Percentiles rank a stretch among this genome's conserved stretches.
These are phyloP conservation scores for Drosophila nigrodunni DNA, from an alignment of 1,140 invertebrate species.

Conservation along the genomic window DNA sequence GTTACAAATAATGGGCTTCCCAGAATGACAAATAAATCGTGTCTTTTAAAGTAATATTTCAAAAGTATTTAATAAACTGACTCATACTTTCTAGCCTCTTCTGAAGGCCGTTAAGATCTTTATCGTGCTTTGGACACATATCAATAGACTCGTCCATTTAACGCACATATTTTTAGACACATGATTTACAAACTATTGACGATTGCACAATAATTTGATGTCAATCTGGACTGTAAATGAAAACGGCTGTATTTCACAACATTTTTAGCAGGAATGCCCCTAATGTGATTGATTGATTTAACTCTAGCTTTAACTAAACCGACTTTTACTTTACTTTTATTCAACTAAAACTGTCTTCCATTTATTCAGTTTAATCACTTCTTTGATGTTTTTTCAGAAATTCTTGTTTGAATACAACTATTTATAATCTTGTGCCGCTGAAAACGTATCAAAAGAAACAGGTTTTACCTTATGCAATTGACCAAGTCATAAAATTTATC, in stretches of 20 bases:
- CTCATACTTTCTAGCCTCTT: no score
- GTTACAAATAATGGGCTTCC: no score
- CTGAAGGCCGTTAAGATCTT: not conserved
- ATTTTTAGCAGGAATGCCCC: not conserved
- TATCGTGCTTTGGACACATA: not conserved
- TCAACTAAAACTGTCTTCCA: not conserved
- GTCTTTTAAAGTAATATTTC: no score
- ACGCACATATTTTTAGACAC: not conserved
- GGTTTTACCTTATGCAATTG: slow-evolving; percentile 8
- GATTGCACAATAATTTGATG: slow-evolving; percentile 4
- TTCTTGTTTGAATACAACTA: not conserved
- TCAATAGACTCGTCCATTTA: not conserved
- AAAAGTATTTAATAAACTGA: no score
- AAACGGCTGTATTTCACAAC: not conserved
- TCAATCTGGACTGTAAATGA: not conserved
- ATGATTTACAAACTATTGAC: slow-evolving; percentile 1
- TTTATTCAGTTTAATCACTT: not conserved
- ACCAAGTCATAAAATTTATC: slow-evolving; percentile 4
- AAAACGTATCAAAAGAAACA: not conserved
- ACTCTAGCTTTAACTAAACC: no score
- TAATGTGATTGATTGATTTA: no score
- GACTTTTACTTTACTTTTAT: not conserved
- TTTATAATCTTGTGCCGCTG: not conserved
- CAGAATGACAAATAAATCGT: no score
- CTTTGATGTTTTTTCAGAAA: not conserved